Evolutionary conservation across 37 sponge, comb jelly and placozoan genomes (phyloP).

Genomic region (Tethya wilhelma): DNA sequence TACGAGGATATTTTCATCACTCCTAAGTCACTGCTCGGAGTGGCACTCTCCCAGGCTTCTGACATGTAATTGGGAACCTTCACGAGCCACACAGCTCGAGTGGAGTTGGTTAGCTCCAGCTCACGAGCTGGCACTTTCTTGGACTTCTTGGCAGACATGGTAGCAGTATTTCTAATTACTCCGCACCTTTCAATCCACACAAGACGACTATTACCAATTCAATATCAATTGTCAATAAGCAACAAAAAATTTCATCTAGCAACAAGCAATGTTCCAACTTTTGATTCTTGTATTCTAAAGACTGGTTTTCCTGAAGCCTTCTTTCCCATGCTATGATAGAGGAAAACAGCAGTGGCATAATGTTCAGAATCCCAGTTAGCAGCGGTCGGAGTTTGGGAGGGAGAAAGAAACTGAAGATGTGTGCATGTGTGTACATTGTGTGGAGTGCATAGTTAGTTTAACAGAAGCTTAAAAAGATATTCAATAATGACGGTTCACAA

Average conservation of each 20-base stretch:
- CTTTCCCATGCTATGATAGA: conserved; percentile 39
- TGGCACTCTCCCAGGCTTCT: conserved; percentile 62
- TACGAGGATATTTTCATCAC: conserved; percentile 63
- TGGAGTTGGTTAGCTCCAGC: conserved; percentile 50
- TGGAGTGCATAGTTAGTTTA: no score
- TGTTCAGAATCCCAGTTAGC: conserved; percentile 28
- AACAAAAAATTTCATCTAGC: conserved; percentile 14
- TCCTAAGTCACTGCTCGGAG: conserved; percentile 47
- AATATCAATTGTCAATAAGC: background rate
- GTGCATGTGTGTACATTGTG: background rate
- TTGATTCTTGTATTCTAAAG: conserved; percentile 22
- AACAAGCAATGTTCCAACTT: conserved; percentile 38
- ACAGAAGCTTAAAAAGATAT: no score
- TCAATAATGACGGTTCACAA: background rate
- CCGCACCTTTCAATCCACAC: background rate
- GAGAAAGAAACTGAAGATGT: background rate
- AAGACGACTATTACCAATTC: background rate
- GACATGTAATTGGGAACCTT: conserved; percentile 87
- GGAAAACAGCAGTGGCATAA: conserved; percentile 11
- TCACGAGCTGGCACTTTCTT: conserved; percentile 22
- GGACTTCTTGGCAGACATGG: background rate
- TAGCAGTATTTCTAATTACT: conserved; percentile 3
- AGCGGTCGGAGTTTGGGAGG: conserved; percentile 9
- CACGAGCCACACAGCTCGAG: conserved; percentile 77
- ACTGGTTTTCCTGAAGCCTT: conserved; percentile 51